Percentiles rank a stretch among this genome's conserved stretches.
These are phyloP conservation scores for Tetropium fuscum DNA, from an alignment of 2,888 invertebrate species.

Conservation along the genomic window DNA sequence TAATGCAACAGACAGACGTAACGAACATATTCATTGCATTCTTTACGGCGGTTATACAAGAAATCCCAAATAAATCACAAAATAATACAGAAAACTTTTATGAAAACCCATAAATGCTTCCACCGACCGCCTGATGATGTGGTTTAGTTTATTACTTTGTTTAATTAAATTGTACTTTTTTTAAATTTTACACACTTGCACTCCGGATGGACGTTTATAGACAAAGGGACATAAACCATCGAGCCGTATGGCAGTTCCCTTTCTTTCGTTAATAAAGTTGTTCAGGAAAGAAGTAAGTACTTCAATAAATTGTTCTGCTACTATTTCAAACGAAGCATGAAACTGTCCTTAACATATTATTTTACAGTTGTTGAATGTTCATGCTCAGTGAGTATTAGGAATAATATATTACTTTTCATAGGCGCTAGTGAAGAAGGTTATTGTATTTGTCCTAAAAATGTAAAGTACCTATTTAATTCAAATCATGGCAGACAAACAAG, in stretches of 20 bases:
- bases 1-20: background rate
- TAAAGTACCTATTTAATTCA: no score
- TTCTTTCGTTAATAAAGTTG: constrained; percentile 9
- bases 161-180: constrained; percentile 24
- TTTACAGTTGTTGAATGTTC: no score
- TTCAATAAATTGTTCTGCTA: constrained; percentile 7
- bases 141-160: constrained; percentile 12
- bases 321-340: background rate
- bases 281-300: constrained; percentile 3
- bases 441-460: no score
- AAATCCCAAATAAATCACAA: constrained; percentile 18
- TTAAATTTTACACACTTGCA: constrained; percentile 2
- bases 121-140: constrained; percentile 8
- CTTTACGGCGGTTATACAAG: constrained; percentile 1
- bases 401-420: no score
- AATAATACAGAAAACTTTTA: constrained; percentile 14
- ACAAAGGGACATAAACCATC: constrained; percentile 20
- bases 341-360: background rate
- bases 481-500: no score
- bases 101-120: constrained; percentile 11
- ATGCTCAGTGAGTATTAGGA: no score
- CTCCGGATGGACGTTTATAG: constrained; percentile 2
- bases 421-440: no score
- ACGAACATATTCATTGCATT: background rate
- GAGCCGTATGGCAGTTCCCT: constrained; percentile 7